Evolutionary conservation across 2,888 invertebrate species (phyloP).

Genomic region (Scaptomyza flava): DNA sequence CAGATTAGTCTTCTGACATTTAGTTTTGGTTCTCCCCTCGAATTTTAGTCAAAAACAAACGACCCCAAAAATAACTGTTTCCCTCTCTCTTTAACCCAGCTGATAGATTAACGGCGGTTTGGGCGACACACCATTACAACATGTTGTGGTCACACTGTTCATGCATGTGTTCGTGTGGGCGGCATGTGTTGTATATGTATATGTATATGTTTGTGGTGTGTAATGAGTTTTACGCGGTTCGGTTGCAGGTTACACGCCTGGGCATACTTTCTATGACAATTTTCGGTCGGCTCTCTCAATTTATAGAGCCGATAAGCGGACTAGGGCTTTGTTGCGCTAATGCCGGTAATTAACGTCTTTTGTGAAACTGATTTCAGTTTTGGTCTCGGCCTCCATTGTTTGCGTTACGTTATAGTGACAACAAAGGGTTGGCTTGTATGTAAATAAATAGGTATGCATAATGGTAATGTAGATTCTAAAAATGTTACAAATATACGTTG

Average conservation of each 20-base stretch:
- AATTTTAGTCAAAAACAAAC: not conserved
- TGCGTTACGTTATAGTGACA: constrained; percentile 3
- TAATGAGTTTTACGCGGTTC: constrained; percentile 73
- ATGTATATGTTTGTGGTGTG: constrained; percentile 54
- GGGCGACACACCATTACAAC: constrained; percentile 58
- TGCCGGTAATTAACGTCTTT: constrained; percentile 76
- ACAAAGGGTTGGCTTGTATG: not conserved
- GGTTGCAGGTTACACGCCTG: constrained; percentile 41
- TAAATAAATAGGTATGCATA: not conserved
- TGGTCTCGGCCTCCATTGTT: constrained; percentile 24
- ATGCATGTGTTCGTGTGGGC: constrained; percentile 15
- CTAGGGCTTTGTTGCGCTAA: constrained; percentile 49
- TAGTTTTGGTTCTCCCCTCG: constrained; percentile 11
- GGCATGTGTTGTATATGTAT: constrained; percentile 5
- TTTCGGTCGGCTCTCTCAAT: constrained; percentile 46
- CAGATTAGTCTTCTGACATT: constrained; percentile 72
- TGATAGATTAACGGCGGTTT: constrained; percentile 36
- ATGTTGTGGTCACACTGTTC: constrained; percentile 63
- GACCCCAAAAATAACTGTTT: not conserved
- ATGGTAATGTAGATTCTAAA: not conserved
- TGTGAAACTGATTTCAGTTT: constrained; percentile 62
- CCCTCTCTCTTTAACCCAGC: constrained; percentile 12
- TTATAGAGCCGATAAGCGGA: constrained; percentile 65
- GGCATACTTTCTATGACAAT: constrained; percentile 52
- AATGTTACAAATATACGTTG: not conserved